Conservation (phyloP, 2,888 invertebrate genomes). For the Coenonympha glycerion region DNA sequence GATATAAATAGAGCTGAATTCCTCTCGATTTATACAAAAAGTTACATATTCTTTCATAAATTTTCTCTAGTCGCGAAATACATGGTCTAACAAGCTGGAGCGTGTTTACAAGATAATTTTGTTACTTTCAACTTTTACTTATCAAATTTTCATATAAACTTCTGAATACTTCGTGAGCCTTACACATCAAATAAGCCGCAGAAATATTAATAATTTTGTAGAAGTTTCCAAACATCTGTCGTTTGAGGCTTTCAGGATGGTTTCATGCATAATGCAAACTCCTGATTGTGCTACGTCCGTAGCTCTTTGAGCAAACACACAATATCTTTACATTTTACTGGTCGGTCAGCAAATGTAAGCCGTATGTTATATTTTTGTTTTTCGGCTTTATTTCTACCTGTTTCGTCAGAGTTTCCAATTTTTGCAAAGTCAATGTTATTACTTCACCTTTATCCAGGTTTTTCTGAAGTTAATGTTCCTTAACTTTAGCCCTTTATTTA, state of each 20-base stretch:
- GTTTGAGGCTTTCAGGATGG: constrained; percentile 51
- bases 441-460: no score
- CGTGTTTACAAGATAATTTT: background rate
- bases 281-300: constrained; percentile 63
- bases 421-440: no score
- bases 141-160: background rate
- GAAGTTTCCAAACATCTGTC: constrained; percentile 47
- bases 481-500: no score
- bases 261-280: constrained; percentile 71
- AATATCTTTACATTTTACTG: constrained; percentile 28
- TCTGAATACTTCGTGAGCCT: background rate
- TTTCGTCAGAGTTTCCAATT: no score
- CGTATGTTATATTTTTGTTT: background rate
- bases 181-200: constrained; percentile 1
- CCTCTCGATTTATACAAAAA: background rate
- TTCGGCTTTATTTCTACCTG: background rate
- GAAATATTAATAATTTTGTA: constrained; percentile 32
- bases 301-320: constrained; percentile 58
- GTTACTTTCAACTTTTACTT: background rate
- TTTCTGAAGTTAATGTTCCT: no score
- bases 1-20: no score
- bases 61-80: background rate
- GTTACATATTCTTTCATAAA: background rate
- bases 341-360: background rate
- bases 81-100: background rate